These are phyloP conservation scores for Dinothrombium tinctorium DNA, from an alignment of 1,140 invertebrate genomes.

Conservation along the genomic window DNA sequence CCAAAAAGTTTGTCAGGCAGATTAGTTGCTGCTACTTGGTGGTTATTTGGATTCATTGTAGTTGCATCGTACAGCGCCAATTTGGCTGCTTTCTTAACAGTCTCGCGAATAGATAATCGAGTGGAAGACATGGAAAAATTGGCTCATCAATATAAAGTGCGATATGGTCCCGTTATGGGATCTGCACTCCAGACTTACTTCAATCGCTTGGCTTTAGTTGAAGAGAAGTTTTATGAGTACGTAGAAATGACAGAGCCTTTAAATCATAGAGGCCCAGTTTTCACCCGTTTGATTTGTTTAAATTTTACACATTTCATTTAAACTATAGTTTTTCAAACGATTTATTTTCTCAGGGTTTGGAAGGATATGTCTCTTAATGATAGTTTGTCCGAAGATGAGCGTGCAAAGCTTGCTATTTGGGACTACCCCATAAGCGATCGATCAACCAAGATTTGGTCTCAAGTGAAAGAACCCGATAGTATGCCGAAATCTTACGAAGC, in stretches of 20 bases:
- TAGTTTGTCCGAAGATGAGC: constrained; percentile 56
- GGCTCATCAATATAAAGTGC: constrained; percentile 79
- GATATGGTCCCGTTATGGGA: constrained; percentile 60
- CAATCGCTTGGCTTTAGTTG: constrained; percentile 80
- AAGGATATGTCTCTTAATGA: constrained; percentile 91
- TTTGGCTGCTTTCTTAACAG: constrained; percentile 74
- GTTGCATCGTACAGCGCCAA: constrained; percentile 94
- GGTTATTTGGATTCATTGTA: constrained; percentile 91
- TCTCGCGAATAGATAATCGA: constrained; percentile 66
- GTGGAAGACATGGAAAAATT: constrained; percentile 77
- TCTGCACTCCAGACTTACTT: constrained; percentile 77
- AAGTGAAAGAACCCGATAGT: constrained; percentile 62
- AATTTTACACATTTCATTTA: background rate
- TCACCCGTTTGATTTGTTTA: background rate
- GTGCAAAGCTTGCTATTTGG: constrained; percentile 85
- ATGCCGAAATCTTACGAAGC: constrained; percentile 42
- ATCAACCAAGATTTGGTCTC: constrained; percentile 93
- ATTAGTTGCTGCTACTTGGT: constrained; percentile 83
- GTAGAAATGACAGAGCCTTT: background rate
- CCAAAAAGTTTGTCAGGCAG: constrained; percentile 79
- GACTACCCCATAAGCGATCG: constrained; percentile 94
- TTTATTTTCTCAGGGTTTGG: constrained; percentile 37
- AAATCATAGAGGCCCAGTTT: background rate
- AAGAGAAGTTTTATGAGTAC: constrained; percentile 64
- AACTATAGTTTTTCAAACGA: constrained; percentile 1